A percentile compares a stretch with the other conserved stretches of the same genome.
phyloP scores from a whole-genome alignment of 92 coral and sea anemone species.

The Bergia puertoricense region DNA sequence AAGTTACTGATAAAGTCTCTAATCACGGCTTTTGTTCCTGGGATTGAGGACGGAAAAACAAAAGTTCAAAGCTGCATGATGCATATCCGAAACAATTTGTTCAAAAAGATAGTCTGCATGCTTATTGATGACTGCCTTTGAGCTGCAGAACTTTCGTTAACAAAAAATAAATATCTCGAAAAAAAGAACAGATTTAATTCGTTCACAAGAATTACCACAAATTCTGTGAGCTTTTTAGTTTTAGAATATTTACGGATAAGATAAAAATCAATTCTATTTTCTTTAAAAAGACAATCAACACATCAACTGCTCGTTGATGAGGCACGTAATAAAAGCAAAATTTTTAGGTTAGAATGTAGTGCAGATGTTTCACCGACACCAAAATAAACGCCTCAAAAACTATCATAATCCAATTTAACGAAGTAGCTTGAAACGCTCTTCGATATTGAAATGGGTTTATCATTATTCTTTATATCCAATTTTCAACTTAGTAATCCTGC shows the following conservation, averaged over 20 bases:
- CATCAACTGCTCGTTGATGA: background rate
- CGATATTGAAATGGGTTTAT: conserved; percentile 13
- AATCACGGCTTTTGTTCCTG: background rate
- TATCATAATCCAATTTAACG: background rate
- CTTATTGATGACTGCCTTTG: background rate
- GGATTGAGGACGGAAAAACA: background rate
- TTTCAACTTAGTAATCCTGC: conserved; percentile 1
- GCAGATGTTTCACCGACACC: background rate
- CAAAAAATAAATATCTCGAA: background rate
- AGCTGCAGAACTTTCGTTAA: background rate
- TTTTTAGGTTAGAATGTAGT: background rate
- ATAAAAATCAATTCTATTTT: background rate
- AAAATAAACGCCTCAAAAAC: background rate
- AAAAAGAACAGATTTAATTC: background rate
- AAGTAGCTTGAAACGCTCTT: background rate
- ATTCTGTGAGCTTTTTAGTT: too few species aligned
- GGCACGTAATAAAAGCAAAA: background rate
- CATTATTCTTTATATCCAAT: conserved; percentile 5
- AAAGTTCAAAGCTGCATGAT: background rate
- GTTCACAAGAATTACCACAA: background rate
- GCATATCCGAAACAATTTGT: background rate
- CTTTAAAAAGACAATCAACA: too few species aligned
- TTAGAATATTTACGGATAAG: background rate
- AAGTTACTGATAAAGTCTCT: conserved; percentile 31
- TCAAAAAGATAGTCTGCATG: background rate